Percentiles rank a stretch among this genome's conserved stretches.
Evolutionary conservation across 92 coral and sea anemone species (phyloP).

Genomic region (Palythoa grandis): DNA sequence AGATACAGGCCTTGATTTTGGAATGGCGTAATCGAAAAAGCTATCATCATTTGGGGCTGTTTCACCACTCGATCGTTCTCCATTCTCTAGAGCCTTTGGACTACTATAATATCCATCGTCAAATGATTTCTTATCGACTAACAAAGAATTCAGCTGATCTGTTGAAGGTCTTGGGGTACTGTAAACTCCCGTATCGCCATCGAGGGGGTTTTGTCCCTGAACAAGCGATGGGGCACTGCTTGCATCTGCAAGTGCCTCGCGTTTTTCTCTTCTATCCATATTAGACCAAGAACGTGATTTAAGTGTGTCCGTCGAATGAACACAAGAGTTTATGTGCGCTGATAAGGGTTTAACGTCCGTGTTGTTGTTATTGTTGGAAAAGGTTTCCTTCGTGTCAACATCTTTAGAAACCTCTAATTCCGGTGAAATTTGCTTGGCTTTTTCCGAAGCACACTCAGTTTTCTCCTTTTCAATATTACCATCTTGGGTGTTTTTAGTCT

Average conservation of each 20-base stretch:
- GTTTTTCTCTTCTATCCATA: constrained; percentile 31
- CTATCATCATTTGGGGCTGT: constrained; percentile 13
- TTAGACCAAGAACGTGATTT: constrained; percentile 38
- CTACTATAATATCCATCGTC: constrained; percentile 36
- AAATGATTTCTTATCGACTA: background rate
- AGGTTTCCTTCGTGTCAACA: background rate
- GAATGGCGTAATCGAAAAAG: constrained; percentile 27
- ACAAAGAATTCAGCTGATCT: constrained; percentile 5
- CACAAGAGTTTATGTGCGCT: constrained; percentile 39
- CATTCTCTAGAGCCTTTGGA: constrained; percentile 37
- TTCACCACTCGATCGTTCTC: constrained; percentile 22
- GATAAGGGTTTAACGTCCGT: constrained; percentile 34
- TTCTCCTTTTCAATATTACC: background rate
- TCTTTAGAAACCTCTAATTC: background rate
- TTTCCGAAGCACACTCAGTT: background rate
- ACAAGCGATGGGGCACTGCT: constrained; percentile 38
- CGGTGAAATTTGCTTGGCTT: background rate
- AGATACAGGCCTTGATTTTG: constrained; percentile 38
- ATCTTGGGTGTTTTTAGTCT: background rate
- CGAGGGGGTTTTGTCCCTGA: background rate
- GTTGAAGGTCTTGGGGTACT: constrained; percentile 26
- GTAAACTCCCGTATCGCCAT: constrained; percentile 26
- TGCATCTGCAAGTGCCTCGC: constrained; percentile 6
- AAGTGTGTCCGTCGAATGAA: constrained; percentile 41
- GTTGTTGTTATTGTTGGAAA: constrained; percentile 20